Percentiles rank a stretch among this genome's conserved stretches.
Conservation (phyloP, 1,140 invertebrate genomes). For the Camponotus floridanus region DNA sequence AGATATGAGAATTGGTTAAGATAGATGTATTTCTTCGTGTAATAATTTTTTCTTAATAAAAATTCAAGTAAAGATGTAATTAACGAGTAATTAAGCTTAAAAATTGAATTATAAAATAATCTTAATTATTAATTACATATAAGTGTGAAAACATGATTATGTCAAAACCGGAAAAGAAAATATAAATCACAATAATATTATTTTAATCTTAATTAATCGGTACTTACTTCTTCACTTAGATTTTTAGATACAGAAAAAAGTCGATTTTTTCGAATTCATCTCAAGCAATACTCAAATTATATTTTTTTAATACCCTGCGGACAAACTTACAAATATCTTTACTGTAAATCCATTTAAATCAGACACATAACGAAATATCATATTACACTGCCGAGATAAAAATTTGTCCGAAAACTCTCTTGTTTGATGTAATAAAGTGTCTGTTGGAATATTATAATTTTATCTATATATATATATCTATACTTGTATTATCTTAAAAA, state of each 20-base stretch:
- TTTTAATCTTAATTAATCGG: neutral
- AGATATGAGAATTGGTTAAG: constrained; percentile 18
- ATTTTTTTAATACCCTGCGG: constrained; percentile 7
- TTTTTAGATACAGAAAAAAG: constrained; percentile 14
- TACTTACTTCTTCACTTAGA: constrained; percentile 14
- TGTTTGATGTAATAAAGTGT: constrained; percentile 45
- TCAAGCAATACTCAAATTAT: constrained; percentile 20
- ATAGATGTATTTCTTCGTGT: constrained; percentile 1
- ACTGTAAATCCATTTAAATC: constrained; percentile 4
- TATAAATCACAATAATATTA: neutral
- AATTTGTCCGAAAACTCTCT: constrained; percentile 15
- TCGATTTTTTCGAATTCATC: neutral
- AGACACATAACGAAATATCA: constrained; percentile 38
- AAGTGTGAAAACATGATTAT: neutral
- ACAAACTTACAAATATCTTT: constrained; percentile 21
- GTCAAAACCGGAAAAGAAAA: neutral
- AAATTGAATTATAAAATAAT: constrained; percentile 9
- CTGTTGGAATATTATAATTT: constrained; percentile 64
- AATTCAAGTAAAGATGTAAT: constrained; percentile 35
- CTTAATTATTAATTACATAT: too few species aligned
- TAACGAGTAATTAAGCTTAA: constrained; percentile 14
- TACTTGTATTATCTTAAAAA: constrained; percentile 59
- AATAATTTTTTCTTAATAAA: constrained; percentile 20
- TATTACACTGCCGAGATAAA: constrained; percentile 49
- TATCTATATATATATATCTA: constrained; percentile 41